Evolutionary conservation across 2,113 vertebrate genomes (phyloP), one percentile per base, ranked within the genome.

Genomic region (Gambusia holbrooki): DNA sequence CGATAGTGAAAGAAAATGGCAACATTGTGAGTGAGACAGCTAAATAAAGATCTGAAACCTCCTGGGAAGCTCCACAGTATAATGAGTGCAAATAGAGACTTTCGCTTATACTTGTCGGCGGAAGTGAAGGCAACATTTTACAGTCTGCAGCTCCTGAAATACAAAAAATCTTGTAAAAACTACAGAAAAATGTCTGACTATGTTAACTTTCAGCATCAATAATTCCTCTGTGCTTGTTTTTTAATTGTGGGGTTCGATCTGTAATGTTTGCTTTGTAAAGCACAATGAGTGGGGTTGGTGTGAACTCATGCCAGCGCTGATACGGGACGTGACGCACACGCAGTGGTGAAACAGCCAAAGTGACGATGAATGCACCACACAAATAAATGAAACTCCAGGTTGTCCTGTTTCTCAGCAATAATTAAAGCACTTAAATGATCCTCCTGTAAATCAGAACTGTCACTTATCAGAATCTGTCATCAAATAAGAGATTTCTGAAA

Each of bases 11-110:
- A n/a, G 4, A 66, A 68, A 45, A 28, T 14, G 13, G 14, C 4
- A 68, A 29, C n/a, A 5, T 19, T 28, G 33, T 62, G 28, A 45
- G 29, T 13, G 0, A 51, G 37, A 0, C 9, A 10, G 51, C 45
- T 63, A 45, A 63, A 76, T n/a, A 62, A 76, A 76, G 74, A 48
- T 51, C 15, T 33, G 0, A 66, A 5, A 17, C n/a, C 33, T 15
- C 58, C 12, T 25, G 22, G 28, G 48, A 74, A 42, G 64, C 27
- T 8, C 27, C 1, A 33, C 30, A 25, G 30, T 48, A 68, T 22
- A 30, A 67, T 45, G 27, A 58, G 22, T n/a, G 19, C 51, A 58
- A 58, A 58, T n/a, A 58, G 19, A 58, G 17, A 58, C 25, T 10
- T n/a, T 58, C 10, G 25, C 25, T 58, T 10, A 58, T n/a, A n/a